Evolutionary conservation across 2,888 invertebrate genomes (phyloP).

Genomic region (Himalopsyche japonica): DNA sequence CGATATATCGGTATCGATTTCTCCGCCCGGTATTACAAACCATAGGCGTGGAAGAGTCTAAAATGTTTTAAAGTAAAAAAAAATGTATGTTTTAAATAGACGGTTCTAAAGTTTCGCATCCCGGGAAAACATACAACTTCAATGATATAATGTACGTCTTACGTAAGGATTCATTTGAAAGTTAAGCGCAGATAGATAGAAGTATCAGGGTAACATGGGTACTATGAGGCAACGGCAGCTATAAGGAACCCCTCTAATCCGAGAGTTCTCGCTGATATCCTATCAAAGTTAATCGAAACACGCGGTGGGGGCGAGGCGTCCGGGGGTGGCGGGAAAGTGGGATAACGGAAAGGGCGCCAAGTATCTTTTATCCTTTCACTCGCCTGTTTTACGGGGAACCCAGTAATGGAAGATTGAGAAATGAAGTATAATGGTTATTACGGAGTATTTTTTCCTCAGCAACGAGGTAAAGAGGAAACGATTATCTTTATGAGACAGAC

Average conservation of each 20-base stretch:
- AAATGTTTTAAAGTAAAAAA: too few species aligned
- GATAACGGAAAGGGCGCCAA: not conserved
- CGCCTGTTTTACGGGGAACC: not conserved
- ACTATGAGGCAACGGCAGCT: not conserved
- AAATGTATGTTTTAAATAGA: not conserved
- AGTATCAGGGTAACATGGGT: not conserved
- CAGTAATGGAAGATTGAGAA: constrained; percentile 1
- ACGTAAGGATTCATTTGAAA: not conserved
- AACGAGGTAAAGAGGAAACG: not conserved
- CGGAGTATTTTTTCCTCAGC: not conserved
- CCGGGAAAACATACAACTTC: not conserved
- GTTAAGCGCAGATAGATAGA: not conserved
- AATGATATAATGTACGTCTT: not conserved
- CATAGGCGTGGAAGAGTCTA: too few species aligned
- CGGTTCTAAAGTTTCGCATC: not conserved
- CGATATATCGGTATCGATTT: too few species aligned
- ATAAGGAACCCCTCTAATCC: constrained; percentile 2
- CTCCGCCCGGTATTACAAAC: too few species aligned
- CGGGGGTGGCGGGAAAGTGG: not conserved
- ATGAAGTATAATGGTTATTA: constrained; percentile 1
- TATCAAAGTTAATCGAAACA: constrained; percentile 15
- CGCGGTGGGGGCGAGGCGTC: not conserved
- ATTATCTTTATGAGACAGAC: not conserved
- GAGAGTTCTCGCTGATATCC: not conserved
- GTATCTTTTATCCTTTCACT: not conserved